Evolutionary conservation across 2,888 invertebrate genomes (phyloP).

Genomic region (Eupithecia insigniata): DNA sequence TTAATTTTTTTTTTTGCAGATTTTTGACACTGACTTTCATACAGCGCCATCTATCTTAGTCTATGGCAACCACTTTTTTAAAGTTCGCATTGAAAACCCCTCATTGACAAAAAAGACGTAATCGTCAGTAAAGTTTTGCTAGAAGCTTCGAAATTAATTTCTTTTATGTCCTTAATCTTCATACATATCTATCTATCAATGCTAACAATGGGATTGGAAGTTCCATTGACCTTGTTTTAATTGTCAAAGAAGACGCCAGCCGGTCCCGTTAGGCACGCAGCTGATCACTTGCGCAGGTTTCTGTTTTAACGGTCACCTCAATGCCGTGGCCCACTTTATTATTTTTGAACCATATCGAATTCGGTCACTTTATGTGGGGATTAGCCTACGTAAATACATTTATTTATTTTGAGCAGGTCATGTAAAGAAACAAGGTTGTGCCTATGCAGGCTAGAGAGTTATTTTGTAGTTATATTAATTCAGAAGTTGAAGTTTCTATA

Average conservation of each 20-base stretch:
- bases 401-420: neutral
- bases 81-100: no score
- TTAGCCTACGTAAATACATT: neutral
- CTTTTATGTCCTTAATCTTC: neutral
- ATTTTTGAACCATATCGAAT: neutral
- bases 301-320: slow-evolving; percentile 11
- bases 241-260: slow-evolving; percentile 8
- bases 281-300: slow-evolving; percentile 4
- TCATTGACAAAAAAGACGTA: slow-evolving; percentile 5
- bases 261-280: slow-evolving; percentile 18
- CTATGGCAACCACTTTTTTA: no score
- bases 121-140: neutral
- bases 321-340: slow-evolving; percentile 5
- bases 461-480: neutral
- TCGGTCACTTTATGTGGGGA: neutral
- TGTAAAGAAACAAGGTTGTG: neutral
- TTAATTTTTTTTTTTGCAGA: no score
- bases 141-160: neutral
- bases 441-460: neutral
- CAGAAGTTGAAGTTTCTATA: no score
- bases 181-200: neutral
- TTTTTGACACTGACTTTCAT: no score
- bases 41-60: no score
- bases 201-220: neutral
- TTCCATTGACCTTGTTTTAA: slow-evolving; percentile 17